A percentile compares a stretch with the other conserved stretches of the same genome.
Evolutionary conservation across 2,888 invertebrate genomes (phyloP).

Genomic region (Chorisops tibialis): DNA sequence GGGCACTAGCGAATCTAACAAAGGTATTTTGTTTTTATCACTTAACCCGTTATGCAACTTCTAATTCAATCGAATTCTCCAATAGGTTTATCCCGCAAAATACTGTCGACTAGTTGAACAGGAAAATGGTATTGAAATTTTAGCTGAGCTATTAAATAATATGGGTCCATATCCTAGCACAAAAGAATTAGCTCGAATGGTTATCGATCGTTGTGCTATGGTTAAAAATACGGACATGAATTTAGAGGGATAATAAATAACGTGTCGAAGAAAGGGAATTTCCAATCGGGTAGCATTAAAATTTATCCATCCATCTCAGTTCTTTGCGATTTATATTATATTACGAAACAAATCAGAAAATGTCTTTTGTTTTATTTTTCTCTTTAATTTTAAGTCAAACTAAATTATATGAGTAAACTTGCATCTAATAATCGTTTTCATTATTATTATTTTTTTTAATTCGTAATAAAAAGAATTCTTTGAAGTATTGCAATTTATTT

Average conservation of each 20-base stretch:
- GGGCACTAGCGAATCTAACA: conserved; percentile 96
- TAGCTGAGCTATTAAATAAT: conserved; percentile 64
- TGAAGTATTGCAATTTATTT: conserved; percentile 13
- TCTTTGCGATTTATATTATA: neutral
- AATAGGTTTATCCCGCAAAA: conserved; percentile 71
- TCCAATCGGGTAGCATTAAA: neutral
- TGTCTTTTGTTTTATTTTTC: conserved; percentile 5
- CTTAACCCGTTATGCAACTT: neutral
- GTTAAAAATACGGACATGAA: conserved; percentile 39
- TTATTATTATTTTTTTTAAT: conserved; percentile 10
- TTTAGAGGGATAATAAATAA: conserved; percentile 43
- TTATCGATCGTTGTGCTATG: conserved; percentile 63
- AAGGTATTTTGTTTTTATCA: conserved; percentile 44
- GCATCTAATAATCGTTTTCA: neutral
- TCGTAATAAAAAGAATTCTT: neutral
- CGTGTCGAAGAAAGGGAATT: neutral
- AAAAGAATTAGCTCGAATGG: conserved; percentile 65
- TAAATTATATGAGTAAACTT: conserved; percentile 17
- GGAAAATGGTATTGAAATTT: conserved; percentile 77
- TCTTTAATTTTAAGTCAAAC: conserved; percentile 17
- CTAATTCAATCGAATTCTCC: neutral
- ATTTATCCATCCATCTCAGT: neutral
- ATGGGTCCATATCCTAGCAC: conserved; percentile 63
- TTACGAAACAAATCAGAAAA: neutral
- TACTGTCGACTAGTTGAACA: conserved; percentile 84